These are phyloP conservation scores for Melanostoma scalare DNA, from an alignment of 2,888 invertebrate genomes.

Conservation along the genomic window DNA sequence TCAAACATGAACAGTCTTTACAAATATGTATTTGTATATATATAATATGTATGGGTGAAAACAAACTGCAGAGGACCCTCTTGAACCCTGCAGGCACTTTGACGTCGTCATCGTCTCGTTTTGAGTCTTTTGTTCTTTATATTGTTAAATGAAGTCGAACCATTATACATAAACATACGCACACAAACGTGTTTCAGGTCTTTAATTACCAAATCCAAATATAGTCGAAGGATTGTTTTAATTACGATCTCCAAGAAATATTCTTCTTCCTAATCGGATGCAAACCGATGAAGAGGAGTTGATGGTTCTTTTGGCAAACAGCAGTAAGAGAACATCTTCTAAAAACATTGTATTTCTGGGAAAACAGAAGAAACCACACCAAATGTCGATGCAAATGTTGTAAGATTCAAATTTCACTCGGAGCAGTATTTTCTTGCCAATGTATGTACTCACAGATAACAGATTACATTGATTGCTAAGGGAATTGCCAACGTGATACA, in stretches of 20 bases:
- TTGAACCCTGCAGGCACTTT: constrained; percentile 58
- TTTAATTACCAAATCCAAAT: constrained; percentile 63
- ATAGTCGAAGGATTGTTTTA: constrained; percentile 60
- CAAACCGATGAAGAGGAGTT: constrained; percentile 25
- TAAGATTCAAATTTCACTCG: constrained; percentile 47
- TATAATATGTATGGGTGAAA: constrained; percentile 29
- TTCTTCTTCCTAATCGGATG: constrained; percentile 57
- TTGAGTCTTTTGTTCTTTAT: constrained; percentile 45
- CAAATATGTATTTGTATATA: constrained; percentile 1
- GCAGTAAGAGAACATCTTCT: constrained; percentile 28
- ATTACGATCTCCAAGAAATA: constrained; percentile 61
- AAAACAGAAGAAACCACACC: constrained; percentile 28
- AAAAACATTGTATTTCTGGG: constrained; percentile 9
- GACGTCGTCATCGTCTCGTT: constrained; percentile 17
- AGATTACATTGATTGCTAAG: constrained; percentile 51
- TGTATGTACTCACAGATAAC: constrained; percentile 39
- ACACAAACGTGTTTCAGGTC: constrained; percentile 29
- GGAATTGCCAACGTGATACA: constrained; percentile 38
- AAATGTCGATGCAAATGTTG: constrained; percentile 64
- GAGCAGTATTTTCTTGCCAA: constrained; percentile 36
- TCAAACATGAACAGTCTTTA: too few species aligned
- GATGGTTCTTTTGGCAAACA: constrained; percentile 13
- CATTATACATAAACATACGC: constrained; percentile 30
- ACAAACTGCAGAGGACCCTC: constrained; percentile 41
- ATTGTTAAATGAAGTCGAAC: constrained; percentile 34